Percentiles rank a stretch among this genome's conserved stretches.
These are phyloP conservation scores for Hemiscyllium ocellatum DNA, from an alignment of 2,113 vertebrate species.

Conservation along the genomic window DNA sequence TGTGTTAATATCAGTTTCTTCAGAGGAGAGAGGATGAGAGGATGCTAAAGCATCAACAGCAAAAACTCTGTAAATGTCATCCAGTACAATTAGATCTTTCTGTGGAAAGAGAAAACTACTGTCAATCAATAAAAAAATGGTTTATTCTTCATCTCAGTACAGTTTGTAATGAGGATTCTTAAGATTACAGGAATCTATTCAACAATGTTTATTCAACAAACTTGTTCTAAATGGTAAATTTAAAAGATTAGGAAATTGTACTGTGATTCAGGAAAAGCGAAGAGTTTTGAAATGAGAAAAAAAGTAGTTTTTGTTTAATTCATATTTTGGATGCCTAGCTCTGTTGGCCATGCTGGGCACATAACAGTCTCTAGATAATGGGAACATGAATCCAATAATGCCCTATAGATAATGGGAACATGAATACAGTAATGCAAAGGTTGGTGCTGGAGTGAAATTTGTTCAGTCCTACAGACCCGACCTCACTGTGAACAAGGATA, in stretches of 20 bases:
- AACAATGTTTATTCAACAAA: not conserved
- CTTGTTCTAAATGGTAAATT: not conserved
- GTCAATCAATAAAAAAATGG: too few relatives aligned
- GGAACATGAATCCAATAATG: too few relatives aligned
- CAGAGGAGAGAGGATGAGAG: slow-evolving; percentile 78
- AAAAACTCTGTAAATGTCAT: slow-evolving; percentile 71
- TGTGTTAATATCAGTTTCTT: slow-evolving; percentile 63
- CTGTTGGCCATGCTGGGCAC: not conserved
- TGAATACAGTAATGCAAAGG: not conserved
- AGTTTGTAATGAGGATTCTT: not conserved
- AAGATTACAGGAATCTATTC: not conserved
- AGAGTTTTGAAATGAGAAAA: not conserved
- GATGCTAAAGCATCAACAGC: slow-evolving; percentile 67
- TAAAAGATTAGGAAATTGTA: not conserved
- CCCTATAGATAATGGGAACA: not conserved
- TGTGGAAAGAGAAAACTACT: slow-evolving; percentile 44
- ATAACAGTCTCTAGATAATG: too few relatives aligned
- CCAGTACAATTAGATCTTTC: slow-evolving; percentile 73
- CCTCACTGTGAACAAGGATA: not conserved
- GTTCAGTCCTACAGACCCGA: not conserved
- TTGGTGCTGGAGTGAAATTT: not conserved
- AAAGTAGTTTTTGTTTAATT: not conserved
- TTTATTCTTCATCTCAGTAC: not conserved
- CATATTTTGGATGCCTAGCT: not conserved
- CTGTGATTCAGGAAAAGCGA: not conserved